Conservation (phyloP, 2,797 vertebrate genomes). For the Gymnoscopelus microlampas region DNA sequence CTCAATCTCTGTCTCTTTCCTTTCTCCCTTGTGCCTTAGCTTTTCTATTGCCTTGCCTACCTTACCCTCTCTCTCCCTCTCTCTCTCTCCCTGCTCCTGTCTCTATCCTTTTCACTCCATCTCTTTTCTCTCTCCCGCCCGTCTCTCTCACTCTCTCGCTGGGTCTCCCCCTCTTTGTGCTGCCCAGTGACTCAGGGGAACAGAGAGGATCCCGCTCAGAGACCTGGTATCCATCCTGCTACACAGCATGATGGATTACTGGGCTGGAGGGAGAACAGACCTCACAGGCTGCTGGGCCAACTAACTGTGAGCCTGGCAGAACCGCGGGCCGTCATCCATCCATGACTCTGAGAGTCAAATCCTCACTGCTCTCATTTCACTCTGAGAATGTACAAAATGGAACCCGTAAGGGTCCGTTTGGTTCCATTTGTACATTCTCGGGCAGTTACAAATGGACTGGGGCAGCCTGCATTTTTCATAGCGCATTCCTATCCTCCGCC, state of each 20-base stretch:
- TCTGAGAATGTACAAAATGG: too few relatives aligned
- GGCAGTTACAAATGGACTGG: too few relatives aligned
- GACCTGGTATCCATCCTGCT: conserved; percentile 47
- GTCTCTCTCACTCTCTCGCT: conserved; percentile 30
- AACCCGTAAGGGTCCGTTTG: too few relatives aligned
- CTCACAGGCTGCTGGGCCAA: conserved; percentile 20
- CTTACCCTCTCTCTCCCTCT: background rate
- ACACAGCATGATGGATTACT: conserved; percentile 57
- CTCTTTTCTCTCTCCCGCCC: conserved; percentile 13
- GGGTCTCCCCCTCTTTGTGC: conserved; percentile 39
- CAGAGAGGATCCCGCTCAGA: conserved; percentile 43
- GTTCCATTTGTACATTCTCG: too few relatives aligned
- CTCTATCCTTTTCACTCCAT: background rate
- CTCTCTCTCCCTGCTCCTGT: background rate
- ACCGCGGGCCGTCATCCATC: too few relatives aligned
- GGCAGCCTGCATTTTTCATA: too few relatives aligned
- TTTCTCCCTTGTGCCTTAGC: conserved; percentile 9
- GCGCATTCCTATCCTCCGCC: too few relatives aligned
- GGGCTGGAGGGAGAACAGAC: conserved; percentile 21
- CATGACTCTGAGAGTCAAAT: too few relatives aligned
- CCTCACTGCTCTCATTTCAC: too few relatives aligned
- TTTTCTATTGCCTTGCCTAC: background rate
- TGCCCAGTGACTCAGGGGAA: conserved; percentile 46
- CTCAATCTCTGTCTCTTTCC: background rate
- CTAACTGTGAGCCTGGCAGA: too few relatives aligned